Base-by-base conservation (phyloP, 2,888 invertebrate genomes). In the Clostera curtula region DNA sequence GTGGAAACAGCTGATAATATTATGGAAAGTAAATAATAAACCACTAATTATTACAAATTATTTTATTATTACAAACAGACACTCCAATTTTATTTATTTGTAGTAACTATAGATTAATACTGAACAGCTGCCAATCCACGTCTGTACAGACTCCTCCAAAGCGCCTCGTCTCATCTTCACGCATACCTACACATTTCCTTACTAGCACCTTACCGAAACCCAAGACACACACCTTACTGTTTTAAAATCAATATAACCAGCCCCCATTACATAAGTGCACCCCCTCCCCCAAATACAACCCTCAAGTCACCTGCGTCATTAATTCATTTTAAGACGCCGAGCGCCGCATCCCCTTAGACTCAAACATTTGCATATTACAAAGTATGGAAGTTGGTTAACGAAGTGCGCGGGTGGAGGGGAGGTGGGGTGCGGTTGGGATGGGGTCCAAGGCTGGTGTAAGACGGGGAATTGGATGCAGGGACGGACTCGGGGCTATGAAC, bases 291-390 rank as follows among this genome's bases (percentile, higher is more conserved):
- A 9, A 9, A 9, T 11, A 10, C n/a, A 7, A 12, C 22, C 20
- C 12, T 14, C 22, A 55, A 68, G 68, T 68, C 71, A 80, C 80
- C 82, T 80, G 77, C 60, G 77, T 75, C 77, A 79, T 82, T 80
- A 82, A 80, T 83, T 82, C 82, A 83, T 83, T 83, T 82, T 82
- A 83, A 83, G 82, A 80, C 68, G 76, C 54, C 68, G 59, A 59
- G 48, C 67, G 56, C 61, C 60, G 54, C 60, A 59, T 61, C 73
- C 75, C 72, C 68, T 67, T 63, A 72, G 72, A 67, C 60, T 56
- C 58, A 53, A n/a, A 74, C 79, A 83, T 83, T 83, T 80, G 80
- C 82, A 83, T 83, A 82, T 82, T 82, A 82, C 82, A 82, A 83
- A 83, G 82, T 83, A 82, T 82, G 77, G 82, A 82, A 83, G 80